Base-by-base conservation (phyloP, 2,797 vertebrate genomes). In the Falco naumanni region DNA sequence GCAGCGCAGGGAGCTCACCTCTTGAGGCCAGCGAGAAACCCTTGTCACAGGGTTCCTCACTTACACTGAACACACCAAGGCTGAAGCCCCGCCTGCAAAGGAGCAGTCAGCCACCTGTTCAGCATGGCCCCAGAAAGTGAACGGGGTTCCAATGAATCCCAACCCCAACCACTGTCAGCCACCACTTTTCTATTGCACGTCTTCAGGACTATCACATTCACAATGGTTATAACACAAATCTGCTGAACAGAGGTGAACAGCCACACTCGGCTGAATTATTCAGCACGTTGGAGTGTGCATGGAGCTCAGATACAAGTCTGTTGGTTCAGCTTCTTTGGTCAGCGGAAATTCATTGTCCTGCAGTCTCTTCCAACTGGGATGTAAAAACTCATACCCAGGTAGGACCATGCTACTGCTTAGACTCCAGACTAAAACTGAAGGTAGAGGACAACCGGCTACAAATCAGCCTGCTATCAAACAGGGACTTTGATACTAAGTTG, bases 1-100 rank as follows among this genome's bases (percentile, higher is more conserved):
- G 96, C 51, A 94, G 97, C 78, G 50, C 21, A 60, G 41, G 84
- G 48, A 84, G 80, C 96, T 95, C 71, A 10, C 94, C 71, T 86
- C 76, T 86, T 39, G 89, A 86, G 85, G 92, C 92, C 89, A 63
- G 57, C 20, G 11, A 79, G 72, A 69, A 69, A 16, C 39, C 37
- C 72, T 34, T 61, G 59, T 59, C 92, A 54, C 33, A 24, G 60
- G 24, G 29, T 80, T 81, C 92, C 93, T 93, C 31, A 0, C 85
- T 88, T 80, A 17, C 69, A 28, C 86, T 65, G 59, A 61, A 16
- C 43, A 24, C 0, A 3, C 25, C 1, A 1, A 60, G 37, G 45
- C 41, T 69, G 87, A 84, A 21, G 19, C 14, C 43, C 48, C 51
- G 63, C 25, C 50, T 2, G 8, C 8, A 56, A 61, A 47, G 43